Conservation (phyloP, 2,888 invertebrate species). For the Himalopsyche japonica region DNA sequence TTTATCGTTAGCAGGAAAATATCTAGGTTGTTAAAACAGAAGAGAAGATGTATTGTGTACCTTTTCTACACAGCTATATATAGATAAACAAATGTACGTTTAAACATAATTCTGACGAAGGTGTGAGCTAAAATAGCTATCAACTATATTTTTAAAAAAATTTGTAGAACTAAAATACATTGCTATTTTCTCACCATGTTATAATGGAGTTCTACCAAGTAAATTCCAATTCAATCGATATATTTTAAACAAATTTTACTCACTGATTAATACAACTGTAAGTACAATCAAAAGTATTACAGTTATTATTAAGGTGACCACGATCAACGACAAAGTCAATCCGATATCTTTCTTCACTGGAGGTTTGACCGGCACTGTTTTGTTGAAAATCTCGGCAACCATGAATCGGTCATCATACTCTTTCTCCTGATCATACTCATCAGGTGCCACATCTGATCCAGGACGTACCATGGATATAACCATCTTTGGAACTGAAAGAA, state of each 20-base stretch:
- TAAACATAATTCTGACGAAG: too few relatives aligned
- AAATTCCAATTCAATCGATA: too few relatives aligned
- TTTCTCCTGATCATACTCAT: constrained; percentile 48
- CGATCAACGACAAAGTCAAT: constrained; percentile 44
- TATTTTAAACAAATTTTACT: neutral
- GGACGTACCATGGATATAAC: constrained; percentile 38
- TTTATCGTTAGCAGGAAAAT: too few relatives aligned
- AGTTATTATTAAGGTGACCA: constrained; percentile 48
- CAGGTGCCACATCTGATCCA: constrained; percentile 45
- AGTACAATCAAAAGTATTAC: constrained; percentile 48
- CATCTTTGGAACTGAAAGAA: constrained; percentile 31
- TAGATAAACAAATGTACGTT: too few relatives aligned
- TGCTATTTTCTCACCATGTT: too few relatives aligned
- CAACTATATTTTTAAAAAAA: too few relatives aligned
- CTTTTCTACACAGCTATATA: too few relatives aligned
- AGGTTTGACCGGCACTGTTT: constrained; percentile 18
- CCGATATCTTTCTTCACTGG: constrained; percentile 24
- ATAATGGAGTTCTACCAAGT: too few relatives aligned
- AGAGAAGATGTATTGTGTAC: too few relatives aligned
- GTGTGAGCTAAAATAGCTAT: too few relatives aligned
- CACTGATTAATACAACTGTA: constrained; percentile 19
- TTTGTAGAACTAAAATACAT: too few relatives aligned
- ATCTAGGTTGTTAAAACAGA: too few relatives aligned
- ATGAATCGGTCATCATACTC: constrained; percentile 35
- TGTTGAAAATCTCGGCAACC: constrained; percentile 28